A percentile compares a stretch with the other conserved stretches of the same genome.
Evolutionary conservation across 2,113 vertebrate species (phyloP).

Genomic region (Chrysemys picta): DNA sequence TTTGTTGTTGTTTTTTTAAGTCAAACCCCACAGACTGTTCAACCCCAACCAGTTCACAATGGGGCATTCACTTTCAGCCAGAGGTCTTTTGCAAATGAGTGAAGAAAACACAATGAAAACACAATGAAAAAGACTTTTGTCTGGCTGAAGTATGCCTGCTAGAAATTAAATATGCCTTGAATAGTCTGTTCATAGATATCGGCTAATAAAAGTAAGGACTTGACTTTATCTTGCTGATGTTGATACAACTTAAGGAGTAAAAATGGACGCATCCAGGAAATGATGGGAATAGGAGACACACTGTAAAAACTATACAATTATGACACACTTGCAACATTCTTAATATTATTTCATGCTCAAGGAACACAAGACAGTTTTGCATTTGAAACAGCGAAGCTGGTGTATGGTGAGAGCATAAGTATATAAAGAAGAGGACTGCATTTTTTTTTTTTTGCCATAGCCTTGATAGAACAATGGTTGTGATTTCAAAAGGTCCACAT

Average conservation of each 20-base stretch:
- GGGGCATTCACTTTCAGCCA: not conserved
- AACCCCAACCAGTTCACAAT: not conserved
- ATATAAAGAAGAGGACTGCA: slow-evolving; percentile 22
- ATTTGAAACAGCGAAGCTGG: slow-evolving; percentile 3
- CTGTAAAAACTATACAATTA: not conserved
- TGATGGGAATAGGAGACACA: not conserved
- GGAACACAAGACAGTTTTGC: not conserved
- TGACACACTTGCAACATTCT: rapidly evolving
- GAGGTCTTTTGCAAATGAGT: slow-evolving; percentile 4
- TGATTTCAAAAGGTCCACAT: not conserved
- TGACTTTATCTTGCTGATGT: slow-evolving; percentile 58
- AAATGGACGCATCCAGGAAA: slow-evolving; percentile 13
- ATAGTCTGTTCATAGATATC: slow-evolving; percentile 38
- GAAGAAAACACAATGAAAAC: slow-evolving; percentile 31
- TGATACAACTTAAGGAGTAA: slow-evolving; percentile 42
- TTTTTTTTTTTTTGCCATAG: not conserved
- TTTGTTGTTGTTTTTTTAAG: not conserved
- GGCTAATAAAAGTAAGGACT: slow-evolving; percentile 59
- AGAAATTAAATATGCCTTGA: slow-evolving; percentile 25
- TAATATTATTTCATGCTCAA: slow-evolving; percentile 24
- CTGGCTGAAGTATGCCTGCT: slow-evolving; percentile 10
- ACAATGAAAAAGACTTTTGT: slow-evolving; percentile 35
- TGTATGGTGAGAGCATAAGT: not conserved
- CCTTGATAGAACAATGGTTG: not conserved
- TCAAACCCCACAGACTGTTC: not conserved